Evolutionary conservation across 2,888 invertebrate species (phyloP).

Genomic region (Drosophila kokeensis): DNA sequence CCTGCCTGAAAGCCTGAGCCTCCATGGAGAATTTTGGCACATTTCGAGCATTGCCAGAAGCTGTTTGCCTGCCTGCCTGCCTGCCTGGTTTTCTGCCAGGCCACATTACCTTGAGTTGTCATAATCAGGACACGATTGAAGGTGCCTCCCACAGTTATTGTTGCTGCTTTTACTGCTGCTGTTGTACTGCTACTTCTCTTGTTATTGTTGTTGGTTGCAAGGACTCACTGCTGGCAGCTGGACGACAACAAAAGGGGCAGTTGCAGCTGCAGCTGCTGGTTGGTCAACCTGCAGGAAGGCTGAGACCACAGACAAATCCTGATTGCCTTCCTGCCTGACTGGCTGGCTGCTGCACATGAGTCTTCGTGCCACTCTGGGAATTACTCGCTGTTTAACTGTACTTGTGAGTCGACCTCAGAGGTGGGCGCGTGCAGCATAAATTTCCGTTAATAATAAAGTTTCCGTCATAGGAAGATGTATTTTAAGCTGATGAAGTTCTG

Average conservation of each 20-base stretch:
- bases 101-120: constrained; percentile 75
- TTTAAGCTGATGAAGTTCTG: background rate
- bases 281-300: constrained; percentile 46
- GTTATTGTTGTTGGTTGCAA: constrained; percentile 31
- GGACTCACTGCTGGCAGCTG: constrained; percentile 54
- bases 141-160: constrained; percentile 50
- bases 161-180: constrained; percentile 22
- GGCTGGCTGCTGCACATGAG: constrained; percentile 38
- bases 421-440: background rate
- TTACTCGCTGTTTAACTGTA: constrained; percentile 7
- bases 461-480: background rate
- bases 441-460: background rate
- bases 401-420: constrained; percentile 2
- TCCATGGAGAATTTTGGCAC: constrained; percentile 64
- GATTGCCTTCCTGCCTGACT: constrained; percentile 6
- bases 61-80: constrained; percentile 27
- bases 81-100: constrained; percentile 25
- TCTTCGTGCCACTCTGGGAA: constrained; percentile 12
- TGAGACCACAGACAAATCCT: constrained; percentile 33
- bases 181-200: background rate
- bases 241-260: constrained; percentile 39
- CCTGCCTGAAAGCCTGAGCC: constrained; percentile 46
- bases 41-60: constrained; percentile 53
- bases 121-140: constrained; percentile 75
- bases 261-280: constrained; percentile 47